Percentiles rank a stretch among this genome's conserved stretches.
phyloP scores from a whole-genome alignment of 2,113 vertebrate species.

The Hystrix cristata region DNA sequence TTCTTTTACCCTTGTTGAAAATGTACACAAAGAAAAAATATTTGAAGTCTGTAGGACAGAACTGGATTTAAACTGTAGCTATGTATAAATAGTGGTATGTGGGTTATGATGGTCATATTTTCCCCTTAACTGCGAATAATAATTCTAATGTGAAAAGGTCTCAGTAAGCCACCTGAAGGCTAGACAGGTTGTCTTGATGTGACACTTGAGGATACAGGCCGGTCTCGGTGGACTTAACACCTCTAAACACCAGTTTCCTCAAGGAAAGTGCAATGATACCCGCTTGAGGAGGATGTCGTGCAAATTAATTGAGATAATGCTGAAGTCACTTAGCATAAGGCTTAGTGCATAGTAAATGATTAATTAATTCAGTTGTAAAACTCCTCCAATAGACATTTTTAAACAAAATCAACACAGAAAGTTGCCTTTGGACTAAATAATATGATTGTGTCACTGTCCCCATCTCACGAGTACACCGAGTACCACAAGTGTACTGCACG shows the following conservation, averaged over 20 bases:
- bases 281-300: rapidly evolving
- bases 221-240: neutral
- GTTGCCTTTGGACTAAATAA: neutral
- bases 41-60: neutral
- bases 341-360: neutral
- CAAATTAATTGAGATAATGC: neutral
- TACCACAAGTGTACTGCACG: too few relatives aligned
- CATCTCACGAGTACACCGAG: neutral
- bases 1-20: neutral
- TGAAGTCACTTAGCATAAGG: neutral
- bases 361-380: neutral
- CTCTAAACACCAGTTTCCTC: neutral
- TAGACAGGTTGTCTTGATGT: rapidly evolving
- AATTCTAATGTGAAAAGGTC: neutral
- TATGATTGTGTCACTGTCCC: too few relatives aligned
- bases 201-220: neutral
- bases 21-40: neutral
- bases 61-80: neutral
- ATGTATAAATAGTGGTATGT: neutral
- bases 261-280: neutral
- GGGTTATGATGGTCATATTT: neutral
- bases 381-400: neutral
- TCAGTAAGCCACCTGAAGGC: neutral
- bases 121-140: neutral
- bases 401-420: neutral